Conservation (phyloP, 1,140 invertebrate species). For the Mycetomoellerius zeteki region DNA sequence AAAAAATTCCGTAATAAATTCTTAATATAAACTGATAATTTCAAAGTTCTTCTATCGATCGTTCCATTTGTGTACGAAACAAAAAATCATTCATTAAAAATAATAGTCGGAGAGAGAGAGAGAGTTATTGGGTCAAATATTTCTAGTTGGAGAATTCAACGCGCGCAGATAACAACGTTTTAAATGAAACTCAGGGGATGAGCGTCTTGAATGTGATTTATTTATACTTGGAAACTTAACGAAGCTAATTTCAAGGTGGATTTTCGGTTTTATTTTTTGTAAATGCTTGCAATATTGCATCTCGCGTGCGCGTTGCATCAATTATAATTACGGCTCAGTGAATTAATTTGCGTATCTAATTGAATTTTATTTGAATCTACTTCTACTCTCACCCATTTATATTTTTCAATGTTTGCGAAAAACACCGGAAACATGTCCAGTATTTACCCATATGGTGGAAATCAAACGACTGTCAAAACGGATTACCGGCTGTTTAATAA, state of each 20-base stretch:
- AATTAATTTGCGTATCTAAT: slow-evolving; percentile 70
- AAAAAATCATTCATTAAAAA: slow-evolving; percentile 37
- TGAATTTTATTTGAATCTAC: slow-evolving; percentile 72
- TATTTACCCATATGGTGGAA: slow-evolving; percentile 63
- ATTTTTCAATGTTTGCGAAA: slow-evolving; percentile 49
- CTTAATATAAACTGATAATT: slow-evolving; percentile 27
- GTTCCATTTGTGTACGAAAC: neutral
- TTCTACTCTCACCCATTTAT: slow-evolving; percentile 44
- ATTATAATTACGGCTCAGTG: slow-evolving; percentile 66
- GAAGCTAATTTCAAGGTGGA: slow-evolving; percentile 14
- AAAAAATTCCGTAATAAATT: neutral
- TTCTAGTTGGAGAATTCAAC: slow-evolving; percentile 33
- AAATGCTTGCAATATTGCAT: slow-evolving; percentile 22
- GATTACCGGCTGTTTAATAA: slow-evolving; percentile 66
- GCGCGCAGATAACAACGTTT: slow-evolving; percentile 34
- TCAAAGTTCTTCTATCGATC: neutral
- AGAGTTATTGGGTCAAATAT: slow-evolving; percentile 18
- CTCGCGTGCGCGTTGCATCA: slow-evolving; percentile 7
- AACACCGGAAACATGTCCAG: slow-evolving; percentile 42
- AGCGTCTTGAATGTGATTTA: slow-evolving; percentile 41
- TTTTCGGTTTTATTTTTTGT: slow-evolving; percentile 67
- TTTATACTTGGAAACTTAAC: slow-evolving; percentile 33
- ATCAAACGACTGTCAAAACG: slow-evolving; percentile 50
- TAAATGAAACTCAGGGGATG: slow-evolving; percentile 14
- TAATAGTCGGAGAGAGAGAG: slow-evolving; percentile 1